A percentile compares a stretch with the other conserved stretches of the same genome.
These are phyloP conservation scores for Drosophila kanapiae DNA, from an alignment of 1,140 invertebrate genomes.

Conservation along the genomic window DNA sequence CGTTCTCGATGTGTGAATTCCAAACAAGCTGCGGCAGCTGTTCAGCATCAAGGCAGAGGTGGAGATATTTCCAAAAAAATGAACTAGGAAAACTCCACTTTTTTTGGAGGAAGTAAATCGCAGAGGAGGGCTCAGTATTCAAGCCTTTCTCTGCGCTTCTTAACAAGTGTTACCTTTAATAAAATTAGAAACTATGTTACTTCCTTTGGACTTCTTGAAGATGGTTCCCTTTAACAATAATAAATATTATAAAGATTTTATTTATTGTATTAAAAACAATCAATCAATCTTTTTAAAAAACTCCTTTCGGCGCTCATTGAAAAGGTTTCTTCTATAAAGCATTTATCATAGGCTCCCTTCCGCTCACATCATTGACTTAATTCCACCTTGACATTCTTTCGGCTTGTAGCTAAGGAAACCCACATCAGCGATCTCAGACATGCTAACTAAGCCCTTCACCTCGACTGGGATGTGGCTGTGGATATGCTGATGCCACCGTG, in stretches of 20 bases:
- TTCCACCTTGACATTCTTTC: constrained; percentile 44
- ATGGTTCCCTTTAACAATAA: neutral
- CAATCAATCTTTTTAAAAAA: neutral
- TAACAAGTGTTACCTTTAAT: too few relatives aligned
- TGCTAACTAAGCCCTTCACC: constrained; percentile 53
- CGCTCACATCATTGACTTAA: constrained; percentile 40
- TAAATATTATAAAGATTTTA: neutral
- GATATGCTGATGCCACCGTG: constrained; percentile 68
- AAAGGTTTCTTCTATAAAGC: neutral
- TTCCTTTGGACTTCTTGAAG: neutral
- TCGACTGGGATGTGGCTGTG: constrained; percentile 26
- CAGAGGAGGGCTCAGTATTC: neutral
- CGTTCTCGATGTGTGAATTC: constrained; percentile 68
- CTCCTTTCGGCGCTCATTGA: neutral
- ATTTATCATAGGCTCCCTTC: constrained; percentile 28
- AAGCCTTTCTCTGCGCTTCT: too few relatives aligned
- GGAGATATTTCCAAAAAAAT: neutral
- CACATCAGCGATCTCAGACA: constrained; percentile 50
- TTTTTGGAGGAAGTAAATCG: neutral
- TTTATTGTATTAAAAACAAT: neutral
- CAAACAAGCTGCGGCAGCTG: constrained; percentile 72
- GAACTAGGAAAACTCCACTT: neutral
- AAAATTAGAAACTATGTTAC: too few relatives aligned
- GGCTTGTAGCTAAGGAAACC: constrained; percentile 22
- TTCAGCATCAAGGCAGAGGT: constrained; percentile 20